Percentiles rank a stretch among this genome's conserved stretches.
phyloP scores from a whole-genome alignment of 2,888 invertebrate species.

The Hirtodrosophila cameraria region DNA sequence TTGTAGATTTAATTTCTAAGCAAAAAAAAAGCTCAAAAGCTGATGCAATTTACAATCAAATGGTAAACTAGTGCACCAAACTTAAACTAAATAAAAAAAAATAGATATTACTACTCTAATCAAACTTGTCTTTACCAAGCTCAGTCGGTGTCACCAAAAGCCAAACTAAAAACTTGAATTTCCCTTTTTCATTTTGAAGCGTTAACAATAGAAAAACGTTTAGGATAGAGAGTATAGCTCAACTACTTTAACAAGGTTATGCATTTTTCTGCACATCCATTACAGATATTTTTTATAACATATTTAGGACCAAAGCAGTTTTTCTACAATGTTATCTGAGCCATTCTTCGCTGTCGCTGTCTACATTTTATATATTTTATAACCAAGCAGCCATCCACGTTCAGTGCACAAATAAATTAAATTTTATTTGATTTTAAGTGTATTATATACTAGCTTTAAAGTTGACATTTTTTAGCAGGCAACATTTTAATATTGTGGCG shows the following conservation, averaged over 20 bases:
- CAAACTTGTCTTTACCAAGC: too few relatives aligned
- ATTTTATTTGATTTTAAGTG: slow-evolving; percentile 74
- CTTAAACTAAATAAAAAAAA: too few relatives aligned
- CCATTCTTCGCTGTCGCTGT: slow-evolving; percentile 20
- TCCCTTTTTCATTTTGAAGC: too few relatives aligned
- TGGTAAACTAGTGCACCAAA: too few relatives aligned
- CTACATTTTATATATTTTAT: slow-evolving; percentile 36
- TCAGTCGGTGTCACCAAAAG: too few relatives aligned
- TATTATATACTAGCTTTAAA: slow-evolving; percentile 64
- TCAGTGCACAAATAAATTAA: slow-evolving; percentile 62
- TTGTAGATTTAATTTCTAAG: too few relatives aligned
- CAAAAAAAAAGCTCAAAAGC: too few relatives aligned
- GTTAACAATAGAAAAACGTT: too few relatives aligned
- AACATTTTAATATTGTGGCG: slow-evolving; percentile 9
- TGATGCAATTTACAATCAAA: too few relatives aligned
- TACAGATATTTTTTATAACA: slow-evolving; percentile 7
- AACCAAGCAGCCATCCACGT: slow-evolving; percentile 32
- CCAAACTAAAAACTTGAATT: too few relatives aligned
- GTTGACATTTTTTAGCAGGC: slow-evolving; percentile 26
- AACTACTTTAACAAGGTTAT: slow-evolving; percentile 8
- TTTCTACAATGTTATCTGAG: background rate
- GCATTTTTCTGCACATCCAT: slow-evolving; percentile 1
- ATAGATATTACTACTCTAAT: too few relatives aligned
- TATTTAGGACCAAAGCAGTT: background rate
- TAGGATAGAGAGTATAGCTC: background rate